Percentiles rank a stretch among this genome's conserved stretches.
These are phyloP conservation scores for Synergus laeviventris DNA, from an alignment of 2,888 invertebrate species.

Conservation along the genomic window DNA sequence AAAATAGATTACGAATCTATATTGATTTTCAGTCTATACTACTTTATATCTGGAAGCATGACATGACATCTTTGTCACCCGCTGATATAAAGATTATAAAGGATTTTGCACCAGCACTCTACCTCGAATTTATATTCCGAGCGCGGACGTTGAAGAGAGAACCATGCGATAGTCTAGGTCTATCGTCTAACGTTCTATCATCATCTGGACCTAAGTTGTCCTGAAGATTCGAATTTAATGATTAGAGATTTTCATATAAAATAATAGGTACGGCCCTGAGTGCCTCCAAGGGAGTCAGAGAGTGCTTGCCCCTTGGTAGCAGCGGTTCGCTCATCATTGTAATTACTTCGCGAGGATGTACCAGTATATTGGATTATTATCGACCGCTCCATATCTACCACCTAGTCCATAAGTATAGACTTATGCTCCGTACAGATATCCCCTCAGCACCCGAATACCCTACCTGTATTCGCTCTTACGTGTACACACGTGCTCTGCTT, in stretches of 20 bases:
- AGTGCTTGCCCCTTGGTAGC: slow-evolving; percentile 57
- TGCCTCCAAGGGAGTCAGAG: slow-evolving; percentile 62
- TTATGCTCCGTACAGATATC: slow-evolving; percentile 53
- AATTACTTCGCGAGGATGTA: slow-evolving; percentile 74
- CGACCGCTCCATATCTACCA: slow-evolving; percentile 73
- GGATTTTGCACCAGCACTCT: background rate
- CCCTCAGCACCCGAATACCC: background rate
- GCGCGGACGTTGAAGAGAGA: background rate
- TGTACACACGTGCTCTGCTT: slow-evolving; percentile 23
- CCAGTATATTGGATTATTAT: slow-evolving; percentile 75
- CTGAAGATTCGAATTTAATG: background rate
- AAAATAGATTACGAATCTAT: background rate
- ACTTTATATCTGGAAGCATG: too few relatives aligned
- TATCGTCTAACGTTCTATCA: too few relatives aligned
- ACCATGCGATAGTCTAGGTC: too few relatives aligned
- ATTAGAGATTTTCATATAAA: background rate
- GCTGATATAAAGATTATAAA: background rate
- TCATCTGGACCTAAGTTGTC: too few relatives aligned
- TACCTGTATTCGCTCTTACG: background rate
- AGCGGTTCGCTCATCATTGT: slow-evolving; percentile 74
- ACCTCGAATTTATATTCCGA: background rate
- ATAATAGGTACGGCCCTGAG: slow-evolving; percentile 9
- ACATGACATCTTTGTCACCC: too few relatives aligned
- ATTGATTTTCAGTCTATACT: background rate
- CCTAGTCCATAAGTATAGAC: slow-evolving; percentile 71